Evolutionary conservation across 2,797 vertebrate genomes (phyloP).

Genomic region (Gephyroberyx darwinii): DNA sequence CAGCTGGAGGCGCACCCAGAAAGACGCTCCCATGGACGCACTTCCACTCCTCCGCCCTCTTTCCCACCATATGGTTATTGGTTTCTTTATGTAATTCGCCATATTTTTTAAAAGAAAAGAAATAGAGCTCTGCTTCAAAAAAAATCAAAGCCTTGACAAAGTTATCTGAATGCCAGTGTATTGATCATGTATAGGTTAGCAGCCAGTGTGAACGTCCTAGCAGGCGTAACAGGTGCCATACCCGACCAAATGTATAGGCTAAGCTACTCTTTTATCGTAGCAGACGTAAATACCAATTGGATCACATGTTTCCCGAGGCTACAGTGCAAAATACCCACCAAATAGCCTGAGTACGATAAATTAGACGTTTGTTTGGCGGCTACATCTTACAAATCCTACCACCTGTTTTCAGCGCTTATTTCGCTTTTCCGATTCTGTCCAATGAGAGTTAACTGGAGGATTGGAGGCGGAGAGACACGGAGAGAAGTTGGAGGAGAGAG

Average conservation of each 20-base stretch:
- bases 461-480: constrained; percentile 74
- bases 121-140: background rate
- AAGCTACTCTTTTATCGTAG: background rate
- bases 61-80: constrained; percentile 4
- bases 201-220: background rate
- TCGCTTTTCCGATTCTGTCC: constrained; percentile 63
- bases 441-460: constrained; percentile 70
- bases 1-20: constrained; percentile 1
- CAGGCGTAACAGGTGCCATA: background rate
- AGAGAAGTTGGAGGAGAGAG: constrained; percentile 80
- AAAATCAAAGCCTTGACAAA: background rate
- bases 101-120: background rate
- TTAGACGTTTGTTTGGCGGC: constrained; percentile 29
- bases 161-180: background rate
- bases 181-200: background rate
- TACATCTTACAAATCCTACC: constrained; percentile 49
- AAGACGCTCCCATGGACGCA: background rate
- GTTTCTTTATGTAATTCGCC: background rate
- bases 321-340: constrained; percentile 3
- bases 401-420: constrained; percentile 71
- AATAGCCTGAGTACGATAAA: constrained; percentile 22
- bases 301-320: constrained; percentile 6
- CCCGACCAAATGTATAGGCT: too few species aligned
- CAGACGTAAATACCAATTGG: constrained; percentile 6
- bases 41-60: constrained; percentile 12